phyloP scores from a whole-genome alignment of 2,797 vertebrate genomes.

The Pangasius djambal region DNA sequence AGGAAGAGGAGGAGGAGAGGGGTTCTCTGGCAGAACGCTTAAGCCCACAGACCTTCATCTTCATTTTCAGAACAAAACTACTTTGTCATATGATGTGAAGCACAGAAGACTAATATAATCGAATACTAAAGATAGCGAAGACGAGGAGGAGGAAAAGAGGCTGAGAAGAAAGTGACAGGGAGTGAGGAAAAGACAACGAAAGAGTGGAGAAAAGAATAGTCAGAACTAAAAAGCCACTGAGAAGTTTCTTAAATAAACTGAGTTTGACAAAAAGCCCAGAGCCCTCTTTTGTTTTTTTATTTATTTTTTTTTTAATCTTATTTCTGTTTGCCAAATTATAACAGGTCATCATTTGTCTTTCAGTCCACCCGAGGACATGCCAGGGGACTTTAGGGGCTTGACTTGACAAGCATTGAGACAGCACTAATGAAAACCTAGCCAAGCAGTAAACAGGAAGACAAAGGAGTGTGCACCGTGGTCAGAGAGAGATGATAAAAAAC shows the following conservation, averaged over 20 bases:
- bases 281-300: constrained; percentile 2
- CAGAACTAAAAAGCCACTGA: constrained; percentile 34
- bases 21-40: constrained; percentile 50
- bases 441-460: constrained; percentile 49
- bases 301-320: constrained; percentile 4
- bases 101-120: constrained; percentile 40
- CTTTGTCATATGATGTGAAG: constrained; percentile 60
- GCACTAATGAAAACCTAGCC: constrained; percentile 45
- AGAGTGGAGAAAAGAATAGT: constrained; percentile 62
- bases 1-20: constrained; percentile 22
- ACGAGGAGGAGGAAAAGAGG: constrained; percentile 28
- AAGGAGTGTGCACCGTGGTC: constrained; percentile 26
- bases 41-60: constrained; percentile 57
- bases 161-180: constrained; percentile 38
- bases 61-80: constrained; percentile 58
- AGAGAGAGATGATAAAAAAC: constrained; percentile 11
- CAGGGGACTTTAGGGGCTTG: constrained; percentile 42
- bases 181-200: constrained; percentile 50
- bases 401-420: constrained; percentile 49
- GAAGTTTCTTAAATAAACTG: constrained; percentile 51
- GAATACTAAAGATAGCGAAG: constrained; percentile 18
- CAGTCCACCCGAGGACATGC: constrained; percentile 20
- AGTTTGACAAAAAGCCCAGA: constrained; percentile 45
- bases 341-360: constrained; percentile 54
- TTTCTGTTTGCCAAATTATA: constrained; percentile 40